Evolutionary conservation across 2,888 invertebrate species (phyloP), one percentile per base, ranked within the genome.

Genomic region (Galeruca laticollis): DNA sequence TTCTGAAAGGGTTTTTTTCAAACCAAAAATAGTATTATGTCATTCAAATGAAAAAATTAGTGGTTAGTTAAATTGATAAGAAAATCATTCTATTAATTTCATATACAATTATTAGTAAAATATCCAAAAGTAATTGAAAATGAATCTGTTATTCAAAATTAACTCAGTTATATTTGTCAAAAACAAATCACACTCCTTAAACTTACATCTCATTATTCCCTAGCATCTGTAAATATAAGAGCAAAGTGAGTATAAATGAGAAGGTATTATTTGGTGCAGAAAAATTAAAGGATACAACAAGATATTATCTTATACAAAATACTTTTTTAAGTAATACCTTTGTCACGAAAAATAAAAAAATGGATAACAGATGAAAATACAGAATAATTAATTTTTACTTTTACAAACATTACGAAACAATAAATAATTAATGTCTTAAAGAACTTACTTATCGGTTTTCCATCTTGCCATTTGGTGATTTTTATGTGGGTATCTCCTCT

Each of bases 391-490:
- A n/a, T n/a, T n/a, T n/a, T n/a, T n/a, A n/a, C n/a, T n/a, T n/a
- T n/a, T n/a, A n/a, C n/a, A n/a, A n/a, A 10, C 18, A 18, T 33
- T 5, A 5, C 4, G 15, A 56, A 37, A 20, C 10, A 37, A 18
- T 15, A 13, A 10, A 33, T 8, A 33, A 11, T 11, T n/a, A 33
- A 35, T 35, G 33, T n/a, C n/a, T n/a, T n/a, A n/a, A 51, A 31
- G n/a, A 47, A 51, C 94, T 91, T 90, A 95, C 95, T 93, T 76
- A 90, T 88, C 83, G 94, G 91, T 86, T 91, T 97, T 84, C 98
- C 98, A 84, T 95, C 92, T 79, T 90, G 91, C 97, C 97, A 98
- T 76, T 92, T 92, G 1, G 95, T 95, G 77, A 96, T 92, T 84
- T 91, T 94, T 69, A 98, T 90, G 78, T 91, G 88, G 62, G 92